phyloP scores from a whole-genome alignment of 1,140 invertebrate genomes.

The Neodiprion fabricii region DNA sequence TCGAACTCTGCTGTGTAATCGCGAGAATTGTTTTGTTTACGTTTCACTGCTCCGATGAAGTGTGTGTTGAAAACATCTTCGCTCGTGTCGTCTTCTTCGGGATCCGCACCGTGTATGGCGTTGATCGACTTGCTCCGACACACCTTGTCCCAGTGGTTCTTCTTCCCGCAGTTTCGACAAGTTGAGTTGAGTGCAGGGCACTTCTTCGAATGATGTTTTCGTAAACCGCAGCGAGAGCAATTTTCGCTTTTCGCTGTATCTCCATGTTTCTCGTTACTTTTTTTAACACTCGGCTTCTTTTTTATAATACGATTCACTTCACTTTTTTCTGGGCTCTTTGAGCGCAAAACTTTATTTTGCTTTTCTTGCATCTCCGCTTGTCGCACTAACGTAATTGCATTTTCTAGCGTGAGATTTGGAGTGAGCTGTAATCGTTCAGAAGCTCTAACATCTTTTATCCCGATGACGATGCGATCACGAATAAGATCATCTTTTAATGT shows the following conservation, averaged over 20 bases:
- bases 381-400: conserved; percentile 20
- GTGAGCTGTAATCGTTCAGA: conserved; percentile 38
- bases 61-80: neutral
- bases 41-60: neutral
- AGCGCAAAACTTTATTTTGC: conserved; percentile 21
- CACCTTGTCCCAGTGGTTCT: conserved; percentile 33
- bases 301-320: neutral
- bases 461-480: conserved; percentile 47
- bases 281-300: neutral
- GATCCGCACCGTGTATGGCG: neutral
- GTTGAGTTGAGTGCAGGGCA: conserved; percentile 31
- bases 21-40: neutral
- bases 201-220: conserved; percentile 22
- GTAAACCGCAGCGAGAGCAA: conserved; percentile 26
- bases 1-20: neutral
- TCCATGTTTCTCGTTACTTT: neutral
- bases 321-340: neutral
- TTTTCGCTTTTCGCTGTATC: neutral
- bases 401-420: conserved; percentile 23
- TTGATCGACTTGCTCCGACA: conserved; percentile 26
- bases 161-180: conserved; percentile 31
- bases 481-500: conserved; percentile 45
- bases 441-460: conserved; percentile 33
- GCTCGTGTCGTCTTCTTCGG: conserved; percentile 7
- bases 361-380: conserved; percentile 30